phyloP scores from a whole-genome alignment of 2,797 vertebrate species.

The Syngnathus acus region DNA sequence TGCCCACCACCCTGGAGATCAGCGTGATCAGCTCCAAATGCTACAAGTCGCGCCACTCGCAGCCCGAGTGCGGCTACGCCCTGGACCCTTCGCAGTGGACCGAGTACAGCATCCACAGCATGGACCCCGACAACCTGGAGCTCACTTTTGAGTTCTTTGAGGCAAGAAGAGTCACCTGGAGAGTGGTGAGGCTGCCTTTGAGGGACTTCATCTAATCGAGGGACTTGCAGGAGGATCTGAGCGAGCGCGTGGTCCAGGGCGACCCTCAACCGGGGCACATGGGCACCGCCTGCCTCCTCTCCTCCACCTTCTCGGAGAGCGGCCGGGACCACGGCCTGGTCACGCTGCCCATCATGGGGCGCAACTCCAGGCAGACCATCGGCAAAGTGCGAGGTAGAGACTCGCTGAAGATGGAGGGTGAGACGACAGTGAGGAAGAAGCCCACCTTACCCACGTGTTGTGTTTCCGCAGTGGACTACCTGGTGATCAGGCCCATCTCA shows the following conservation, averaged over 20 bases:
- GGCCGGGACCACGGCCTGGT: conserved; percentile 81
- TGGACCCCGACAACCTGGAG: conserved; percentile 95
- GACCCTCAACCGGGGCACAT: conserved; percentile 82
- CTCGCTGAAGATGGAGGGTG: neutral
- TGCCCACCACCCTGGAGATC: conserved; percentile 82
- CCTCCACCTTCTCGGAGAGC: conserved; percentile 81
- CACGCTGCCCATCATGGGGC: conserved; percentile 92
- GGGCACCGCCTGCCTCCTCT: conserved; percentile 89
- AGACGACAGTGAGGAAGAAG: neutral
- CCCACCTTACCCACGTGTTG: neutral
- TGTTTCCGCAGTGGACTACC: conserved; percentile 80
- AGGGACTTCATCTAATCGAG: neutral
- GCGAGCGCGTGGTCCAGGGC: conserved; percentile 82
- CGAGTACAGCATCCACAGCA: conserved; percentile 92
- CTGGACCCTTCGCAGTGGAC: conserved; percentile 84
- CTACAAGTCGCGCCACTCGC: conserved; percentile 85
- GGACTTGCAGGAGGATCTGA: conserved; percentile 79
- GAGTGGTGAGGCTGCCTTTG: neutral
- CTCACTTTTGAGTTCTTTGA: conserved; percentile 97
- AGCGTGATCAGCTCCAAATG: conserved; percentile 81
- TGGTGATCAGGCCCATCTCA: conserved; percentile 86
- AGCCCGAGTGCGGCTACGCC: conserved; percentile 91
- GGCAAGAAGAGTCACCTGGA: conserved; percentile 53
- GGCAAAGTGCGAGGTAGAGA: conserved; percentile 90
- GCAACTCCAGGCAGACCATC: conserved; percentile 86